phyloP scores from a whole-genome alignment of 2,888 invertebrate species.

The Formica aserva region DNA sequence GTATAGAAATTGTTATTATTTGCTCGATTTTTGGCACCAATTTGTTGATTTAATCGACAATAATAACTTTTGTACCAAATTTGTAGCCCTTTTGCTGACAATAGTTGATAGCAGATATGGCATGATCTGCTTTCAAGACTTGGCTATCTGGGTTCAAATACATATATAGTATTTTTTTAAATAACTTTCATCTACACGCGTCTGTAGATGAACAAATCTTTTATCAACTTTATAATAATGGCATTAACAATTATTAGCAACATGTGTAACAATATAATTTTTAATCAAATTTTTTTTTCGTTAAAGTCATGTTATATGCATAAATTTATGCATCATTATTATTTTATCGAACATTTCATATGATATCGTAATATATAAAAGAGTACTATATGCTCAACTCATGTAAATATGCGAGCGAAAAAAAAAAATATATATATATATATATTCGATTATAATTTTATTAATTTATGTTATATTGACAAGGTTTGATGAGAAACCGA shows the following conservation, averaged over 20 bases:
- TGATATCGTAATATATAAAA: background rate
- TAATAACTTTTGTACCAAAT: too few relatives aligned
- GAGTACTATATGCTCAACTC: background rate
- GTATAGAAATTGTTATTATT: too few relatives aligned
- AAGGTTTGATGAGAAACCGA: slow-evolving; percentile 15
- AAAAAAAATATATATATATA: slow-evolving; percentile 3
- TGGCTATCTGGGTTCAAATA: background rate
- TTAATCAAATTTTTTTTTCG: slow-evolving; percentile 5
- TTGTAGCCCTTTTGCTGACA: too few relatives aligned
- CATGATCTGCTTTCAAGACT: too few relatives aligned
- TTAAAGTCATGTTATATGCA: slow-evolving; percentile 24
- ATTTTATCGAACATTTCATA: slow-evolving; percentile 26
- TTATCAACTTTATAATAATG: slow-evolving; percentile 18
- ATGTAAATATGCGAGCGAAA: slow-evolving; percentile 15
- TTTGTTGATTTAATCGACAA: too few relatives aligned
- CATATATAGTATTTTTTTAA: background rate
- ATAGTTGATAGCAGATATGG: too few relatives aligned
- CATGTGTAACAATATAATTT: slow-evolving; percentile 25
- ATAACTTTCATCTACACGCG: background rate
- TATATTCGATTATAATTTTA: slow-evolving; percentile 25
- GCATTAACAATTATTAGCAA: slow-evolving; percentile 23
- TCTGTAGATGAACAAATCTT: slow-evolving; percentile 7
- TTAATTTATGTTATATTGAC: slow-evolving; percentile 36
- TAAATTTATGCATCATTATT: slow-evolving; percentile 27
- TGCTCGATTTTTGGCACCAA: too few relatives aligned